A percentile compares a stretch with the other conserved stretches of the same genome.
These are phyloP conservation scores for Platalea minor DNA, from an alignment of 2,797 vertebrate species.

Conservation along the genomic window DNA sequence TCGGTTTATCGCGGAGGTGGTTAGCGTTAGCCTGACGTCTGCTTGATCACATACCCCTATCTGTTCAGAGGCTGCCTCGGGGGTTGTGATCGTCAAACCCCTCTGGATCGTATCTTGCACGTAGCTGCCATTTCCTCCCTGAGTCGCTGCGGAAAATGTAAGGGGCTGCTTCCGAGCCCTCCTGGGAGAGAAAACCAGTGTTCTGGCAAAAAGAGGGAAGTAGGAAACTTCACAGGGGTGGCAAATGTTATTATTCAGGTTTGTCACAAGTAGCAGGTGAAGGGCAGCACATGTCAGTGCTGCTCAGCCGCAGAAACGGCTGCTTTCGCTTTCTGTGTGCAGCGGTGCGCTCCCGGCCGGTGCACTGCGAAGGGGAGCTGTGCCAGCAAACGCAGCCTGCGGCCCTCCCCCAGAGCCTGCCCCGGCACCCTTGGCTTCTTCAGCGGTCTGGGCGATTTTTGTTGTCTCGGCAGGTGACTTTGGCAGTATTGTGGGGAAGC, in stretches of 20 bases:
- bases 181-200: neutral
- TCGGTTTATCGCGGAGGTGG: neutral
- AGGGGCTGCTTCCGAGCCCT: neutral
- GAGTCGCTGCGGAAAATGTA: accelerated
- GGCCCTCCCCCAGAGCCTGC: neutral
- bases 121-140: neutral
- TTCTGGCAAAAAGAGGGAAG: neutral
- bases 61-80: neutral
- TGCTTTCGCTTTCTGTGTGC: neutral
- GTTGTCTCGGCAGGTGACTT: neutral
- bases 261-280: neutral
- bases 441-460: neutral
- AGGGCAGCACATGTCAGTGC: neutral
- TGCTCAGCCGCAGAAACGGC: neutral
- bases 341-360: neutral
- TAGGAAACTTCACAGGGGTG: neutral
- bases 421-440: neutral
- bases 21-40: neutral
- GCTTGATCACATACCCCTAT: accelerated
- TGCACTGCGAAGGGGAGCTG: neutral
- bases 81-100: neutral
- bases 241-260: neutral
- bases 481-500: neutral
- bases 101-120: neutral
- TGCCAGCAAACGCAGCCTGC: neutral